Evolutionary conservation across 1,140 invertebrate genomes (phyloP).

Genomic region (Anoplolepis gracilipes): DNA sequence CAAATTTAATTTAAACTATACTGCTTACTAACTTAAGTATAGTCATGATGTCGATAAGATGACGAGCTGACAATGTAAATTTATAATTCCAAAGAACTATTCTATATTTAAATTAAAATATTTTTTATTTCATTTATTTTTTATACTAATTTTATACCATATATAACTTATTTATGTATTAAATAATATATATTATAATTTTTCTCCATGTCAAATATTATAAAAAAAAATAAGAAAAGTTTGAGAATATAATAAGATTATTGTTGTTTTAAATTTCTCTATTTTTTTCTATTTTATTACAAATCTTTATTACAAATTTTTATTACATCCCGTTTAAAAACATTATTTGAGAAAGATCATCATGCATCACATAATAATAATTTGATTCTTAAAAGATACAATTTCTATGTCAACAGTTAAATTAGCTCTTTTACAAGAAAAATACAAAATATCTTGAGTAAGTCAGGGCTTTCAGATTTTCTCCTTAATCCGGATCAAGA

Average conservation of each 20-base stretch:
- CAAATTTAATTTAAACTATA: neutral
- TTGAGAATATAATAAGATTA: neutral
- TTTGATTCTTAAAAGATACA: neutral
- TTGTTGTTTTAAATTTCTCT: neutral
- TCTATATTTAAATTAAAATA: too few relatives aligned
- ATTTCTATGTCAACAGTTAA: constrained; percentile 5
- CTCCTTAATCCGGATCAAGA: constrained; percentile 60
- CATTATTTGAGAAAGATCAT: neutral
- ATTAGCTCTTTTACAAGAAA: neutral
- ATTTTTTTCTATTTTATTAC: neutral
- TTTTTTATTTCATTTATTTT: too few relatives aligned
- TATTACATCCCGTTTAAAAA: too few relatives aligned
- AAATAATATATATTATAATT: too few relatives aligned
- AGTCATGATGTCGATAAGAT: neutral
- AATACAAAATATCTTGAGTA: neutral
- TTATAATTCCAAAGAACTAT: neutral
- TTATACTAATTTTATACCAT: too few relatives aligned
- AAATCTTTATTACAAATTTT: too few relatives aligned
- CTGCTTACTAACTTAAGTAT: neutral
- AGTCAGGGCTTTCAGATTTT: neutral
- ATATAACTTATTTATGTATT: too few relatives aligned
- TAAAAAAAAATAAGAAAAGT: neutral
- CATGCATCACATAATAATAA: neutral
- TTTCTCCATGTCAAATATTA: neutral
- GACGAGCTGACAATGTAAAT: neutral